These are phyloP conservation scores for Paracentrotus lividus DNA, from an alignment of 53 echinoderm and acorn worm genomes.

Conservation along the genomic window DNA sequence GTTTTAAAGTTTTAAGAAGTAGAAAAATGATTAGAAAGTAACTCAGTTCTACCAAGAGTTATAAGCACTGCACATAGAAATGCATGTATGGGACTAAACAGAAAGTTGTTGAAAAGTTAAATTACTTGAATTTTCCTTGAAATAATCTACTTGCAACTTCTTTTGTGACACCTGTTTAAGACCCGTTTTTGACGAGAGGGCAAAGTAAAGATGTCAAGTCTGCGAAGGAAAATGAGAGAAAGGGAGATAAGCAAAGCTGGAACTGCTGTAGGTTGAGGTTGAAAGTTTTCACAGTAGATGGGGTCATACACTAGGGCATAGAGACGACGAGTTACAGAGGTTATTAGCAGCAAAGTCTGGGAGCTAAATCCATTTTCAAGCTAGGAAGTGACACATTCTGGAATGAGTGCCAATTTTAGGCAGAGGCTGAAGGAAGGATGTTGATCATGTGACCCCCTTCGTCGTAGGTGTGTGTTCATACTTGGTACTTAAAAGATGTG, in stretches of 20 bases:
- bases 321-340: conserved; percentile 9
- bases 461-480: no score
- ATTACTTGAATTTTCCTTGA: background rate
- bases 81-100: no score
- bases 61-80: no score
- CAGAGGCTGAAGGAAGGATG: conserved; percentile 46
- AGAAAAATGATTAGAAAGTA: no score
- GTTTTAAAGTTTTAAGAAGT: no score
- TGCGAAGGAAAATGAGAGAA: background rate
- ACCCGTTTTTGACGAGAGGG: background rate
- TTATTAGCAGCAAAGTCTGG: conserved; percentile 49
- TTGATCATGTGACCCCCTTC: conserved; percentile 36
- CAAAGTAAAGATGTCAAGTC: background rate
- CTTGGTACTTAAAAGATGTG: background rate
- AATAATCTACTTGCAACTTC: background rate
- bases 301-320: conserved; percentile 34
- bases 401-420: conserved; percentile 57
- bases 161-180: background rate
- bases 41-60: no score
- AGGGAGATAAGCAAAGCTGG: background rate
- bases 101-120: no score
- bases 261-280: background rate
- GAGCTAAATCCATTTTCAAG: conserved; percentile 51
- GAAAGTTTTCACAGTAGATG: background rate
- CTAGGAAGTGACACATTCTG: conserved; percentile 69